Conservation (phyloP, 2,113 vertebrate species). For the Gobio gobio region DNA sequence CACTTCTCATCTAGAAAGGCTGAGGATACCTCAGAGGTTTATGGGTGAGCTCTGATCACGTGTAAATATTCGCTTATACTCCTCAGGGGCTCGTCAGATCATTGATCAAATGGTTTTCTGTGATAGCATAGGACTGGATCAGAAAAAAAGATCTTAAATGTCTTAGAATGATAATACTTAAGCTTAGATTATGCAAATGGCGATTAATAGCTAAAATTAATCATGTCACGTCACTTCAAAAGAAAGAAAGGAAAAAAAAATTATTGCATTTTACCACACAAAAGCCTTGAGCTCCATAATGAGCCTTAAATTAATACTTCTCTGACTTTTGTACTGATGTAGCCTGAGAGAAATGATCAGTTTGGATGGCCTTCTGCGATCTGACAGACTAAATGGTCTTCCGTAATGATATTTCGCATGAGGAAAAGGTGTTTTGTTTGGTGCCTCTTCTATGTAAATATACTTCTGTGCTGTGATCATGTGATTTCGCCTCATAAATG, state of each 20-base stretch:
- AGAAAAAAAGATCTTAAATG: background rate
- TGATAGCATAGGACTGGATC: background rate
- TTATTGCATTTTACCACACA: background rate
- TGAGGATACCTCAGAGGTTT: background rate
- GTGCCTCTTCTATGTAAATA: slow-evolving; percentile 12
- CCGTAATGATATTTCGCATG: slow-evolving; percentile 1
- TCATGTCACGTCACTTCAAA: no score
- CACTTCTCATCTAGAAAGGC: background rate
- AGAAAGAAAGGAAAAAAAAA: background rate
- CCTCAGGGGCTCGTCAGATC: background rate
- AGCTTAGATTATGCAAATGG: background rate
- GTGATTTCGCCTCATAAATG: slow-evolving; percentile 23
- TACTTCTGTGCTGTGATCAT: background rate
- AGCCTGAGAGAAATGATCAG: background rate
- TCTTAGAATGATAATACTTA: background rate
- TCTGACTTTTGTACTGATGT: background rate
- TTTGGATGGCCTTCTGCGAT: background rate
- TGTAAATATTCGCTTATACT: slow-evolving; percentile 27
- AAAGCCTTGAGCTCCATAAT: slow-evolving; percentile 11
- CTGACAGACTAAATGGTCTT: background rate
- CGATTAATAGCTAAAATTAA: background rate
- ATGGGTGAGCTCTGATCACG: background rate
- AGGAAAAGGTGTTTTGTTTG: slow-evolving; percentile 18
- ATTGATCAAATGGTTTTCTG: background rate
- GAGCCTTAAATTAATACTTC: slow-evolving; percentile 6